These are phyloP conservation scores for Himalopsyche japonica DNA, from an alignment of 2,888 invertebrate species.

Conservation along the genomic window DNA sequence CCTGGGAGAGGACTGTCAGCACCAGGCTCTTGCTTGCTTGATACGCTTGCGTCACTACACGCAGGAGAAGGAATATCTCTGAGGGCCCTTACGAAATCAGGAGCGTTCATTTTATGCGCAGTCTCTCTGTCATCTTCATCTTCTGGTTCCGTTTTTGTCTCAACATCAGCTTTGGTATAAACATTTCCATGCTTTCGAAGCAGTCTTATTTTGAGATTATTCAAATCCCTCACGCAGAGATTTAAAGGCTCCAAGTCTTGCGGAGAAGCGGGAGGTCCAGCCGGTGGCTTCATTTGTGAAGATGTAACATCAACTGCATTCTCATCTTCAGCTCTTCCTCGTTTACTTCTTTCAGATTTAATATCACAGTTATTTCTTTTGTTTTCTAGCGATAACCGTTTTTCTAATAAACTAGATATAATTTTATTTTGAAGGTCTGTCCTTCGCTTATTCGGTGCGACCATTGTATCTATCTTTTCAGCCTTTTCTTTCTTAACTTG, in stretches of 20 bases:
- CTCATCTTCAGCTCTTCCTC: constrained; percentile 19
- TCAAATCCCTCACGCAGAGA: constrained; percentile 78
- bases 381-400: constrained; percentile 70
- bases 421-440: constrained; percentile 70
- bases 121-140: constrained; percentile 42
- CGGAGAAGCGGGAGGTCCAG: constrained; percentile 49
- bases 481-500: constrained; percentile 40
- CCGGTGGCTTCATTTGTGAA: constrained; percentile 51
- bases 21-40: constrained; percentile 49
- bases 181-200: constrained; percentile 66
- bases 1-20: constrained; percentile 50
- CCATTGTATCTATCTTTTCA: constrained; percentile 42
- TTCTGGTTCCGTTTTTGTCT: constrained; percentile 63
- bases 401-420: constrained; percentile 71
- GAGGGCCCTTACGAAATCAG: constrained; percentile 50
- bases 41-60: constrained; percentile 16
- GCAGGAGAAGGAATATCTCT: constrained; percentile 49
- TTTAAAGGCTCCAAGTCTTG: constrained; percentile 72
- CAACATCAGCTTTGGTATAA: constrained; percentile 58
- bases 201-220: constrained; percentile 68
- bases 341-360: constrained; percentile 29
- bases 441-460: constrained; percentile 51
- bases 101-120: constrained; percentile 54
- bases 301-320: constrained; percentile 45
- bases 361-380: constrained; percentile 52